These are phyloP conservation scores for Epizoanthus stellaris DNA, from an alignment of 92 coral and sea anemone species.

Conservation along the genomic window DNA sequence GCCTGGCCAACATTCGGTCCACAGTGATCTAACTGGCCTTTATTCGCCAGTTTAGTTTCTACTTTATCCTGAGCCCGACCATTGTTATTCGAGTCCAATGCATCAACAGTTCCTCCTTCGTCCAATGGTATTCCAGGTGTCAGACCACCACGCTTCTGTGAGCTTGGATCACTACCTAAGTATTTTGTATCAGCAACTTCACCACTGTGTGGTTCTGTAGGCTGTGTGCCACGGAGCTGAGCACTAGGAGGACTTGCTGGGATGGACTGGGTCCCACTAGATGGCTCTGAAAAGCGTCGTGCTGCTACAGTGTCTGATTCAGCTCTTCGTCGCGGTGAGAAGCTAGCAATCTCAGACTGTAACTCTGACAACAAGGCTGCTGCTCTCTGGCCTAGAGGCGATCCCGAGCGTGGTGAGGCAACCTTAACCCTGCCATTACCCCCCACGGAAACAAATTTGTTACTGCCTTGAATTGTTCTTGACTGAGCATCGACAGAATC, in stretches of 20 bases:
- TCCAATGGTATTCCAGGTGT: neutral
- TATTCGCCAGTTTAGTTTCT: neutral
- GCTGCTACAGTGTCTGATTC: neutral
- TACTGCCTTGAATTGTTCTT: neutral
- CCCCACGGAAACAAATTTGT: neutral
- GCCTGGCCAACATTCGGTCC: neutral
- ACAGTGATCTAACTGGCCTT: neutral
- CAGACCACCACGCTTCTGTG: neutral
- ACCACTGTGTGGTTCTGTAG: neutral
- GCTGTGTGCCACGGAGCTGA: neutral
- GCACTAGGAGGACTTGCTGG: neutral
- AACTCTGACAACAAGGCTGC: slow-evolving; percentile 25
- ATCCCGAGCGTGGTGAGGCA: slow-evolving; percentile 16
- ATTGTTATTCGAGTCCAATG: slow-evolving; percentile 22
- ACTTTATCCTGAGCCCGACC: neutral
- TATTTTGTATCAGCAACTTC: neutral
- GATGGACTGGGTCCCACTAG: neutral
- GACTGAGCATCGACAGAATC: slow-evolving; percentile 15
- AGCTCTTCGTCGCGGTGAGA: slow-evolving; percentile 13
- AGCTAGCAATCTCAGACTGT: slow-evolving; percentile 27
- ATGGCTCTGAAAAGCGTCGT: slow-evolving; percentile 4
- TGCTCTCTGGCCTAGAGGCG: slow-evolving; percentile 33
- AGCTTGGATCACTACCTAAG: neutral
- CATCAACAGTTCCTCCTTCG: neutral
- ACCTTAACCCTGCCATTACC: neutral